Percentiles rank a stretch among this genome's conserved stretches.
phyloP scores from a whole-genome alignment of 2,113 vertebrate species.

The Osmerus eperlanus region DNA sequence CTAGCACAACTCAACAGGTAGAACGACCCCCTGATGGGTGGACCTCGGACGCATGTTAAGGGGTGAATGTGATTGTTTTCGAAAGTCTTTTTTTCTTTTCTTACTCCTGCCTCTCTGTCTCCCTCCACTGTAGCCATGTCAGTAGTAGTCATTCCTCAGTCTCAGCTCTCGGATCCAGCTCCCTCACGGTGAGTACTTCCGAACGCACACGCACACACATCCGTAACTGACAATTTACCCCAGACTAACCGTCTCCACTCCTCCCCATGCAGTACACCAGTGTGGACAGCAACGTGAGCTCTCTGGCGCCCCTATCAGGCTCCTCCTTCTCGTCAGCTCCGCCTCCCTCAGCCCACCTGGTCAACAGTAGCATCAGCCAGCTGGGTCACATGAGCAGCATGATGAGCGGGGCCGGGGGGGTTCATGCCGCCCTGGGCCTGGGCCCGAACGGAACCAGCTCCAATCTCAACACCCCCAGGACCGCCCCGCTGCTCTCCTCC shows the following conservation, averaged over 20 bases:
- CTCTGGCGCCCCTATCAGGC: slow-evolving; percentile 78
- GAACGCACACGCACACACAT: background rate
- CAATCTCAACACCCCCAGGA: slow-evolving; percentile 73
- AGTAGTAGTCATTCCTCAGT: slow-evolving; percentile 80
- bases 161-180: slow-evolving; percentile 76
- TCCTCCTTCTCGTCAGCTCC: slow-evolving; percentile 75
- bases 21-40: background rate
- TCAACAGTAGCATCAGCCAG: slow-evolving; percentile 64
- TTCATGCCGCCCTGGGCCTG: slow-evolving; percentile 76
- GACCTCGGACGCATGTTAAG: background rate
- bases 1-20: slow-evolving; percentile 88
- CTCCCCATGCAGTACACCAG: slow-evolving; percentile 75
- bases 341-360: slow-evolving; percentile 55
- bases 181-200: slow-evolving; percentile 80
- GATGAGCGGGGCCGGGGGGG: slow-evolving; percentile 56
- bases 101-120: slow-evolving; percentile 15
- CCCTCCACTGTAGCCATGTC: slow-evolving; percentile 75
- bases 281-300: slow-evolving; percentile 76
- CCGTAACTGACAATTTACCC: background rate
- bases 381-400: slow-evolving; percentile 56
- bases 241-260: background rate
- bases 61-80: too few species aligned
- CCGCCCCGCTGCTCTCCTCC: slow-evolving; percentile 80
- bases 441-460: slow-evolving; percentile 77
- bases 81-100: background rate